A percentile compares a stretch with the other conserved stretches of the same genome.
Conservation (phyloP, 2,113 vertebrate genomes). For the Grammomys dolichurus region DNA sequence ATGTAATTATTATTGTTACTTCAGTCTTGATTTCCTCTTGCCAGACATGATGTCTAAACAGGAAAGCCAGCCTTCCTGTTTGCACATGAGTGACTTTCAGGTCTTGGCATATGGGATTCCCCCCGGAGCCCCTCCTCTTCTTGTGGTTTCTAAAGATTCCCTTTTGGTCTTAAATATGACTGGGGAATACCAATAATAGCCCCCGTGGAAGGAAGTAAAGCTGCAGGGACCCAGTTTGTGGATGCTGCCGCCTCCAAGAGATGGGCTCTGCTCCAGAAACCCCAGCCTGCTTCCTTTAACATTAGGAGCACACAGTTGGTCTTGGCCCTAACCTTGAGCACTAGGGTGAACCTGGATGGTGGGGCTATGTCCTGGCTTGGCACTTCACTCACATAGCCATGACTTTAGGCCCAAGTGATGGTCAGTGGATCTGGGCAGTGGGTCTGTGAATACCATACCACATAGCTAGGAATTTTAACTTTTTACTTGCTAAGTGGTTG, state of each 20-base stretch:
- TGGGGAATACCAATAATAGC: conserved; percentile 78
- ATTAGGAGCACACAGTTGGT: rapidly evolving
- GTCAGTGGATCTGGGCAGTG: rapidly evolving
- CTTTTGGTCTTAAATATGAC: conserved; percentile 83
- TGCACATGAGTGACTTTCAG: conserved; percentile 73
- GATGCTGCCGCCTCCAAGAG: conserved; percentile 57
- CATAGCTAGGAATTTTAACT: too few relatives aligned
- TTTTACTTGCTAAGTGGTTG: not conserved
- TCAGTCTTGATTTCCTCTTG: conserved; percentile 81
- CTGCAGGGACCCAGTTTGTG: conserved; percentile 22
- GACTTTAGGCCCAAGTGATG: not conserved
- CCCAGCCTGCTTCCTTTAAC: not conserved
- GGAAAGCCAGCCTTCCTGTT: conserved; percentile 85
- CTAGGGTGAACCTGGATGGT: rapidly evolving
- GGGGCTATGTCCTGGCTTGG: rapidly evolving
- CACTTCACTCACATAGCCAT: rapidly evolving
- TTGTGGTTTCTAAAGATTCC: conserved; percentile 78
- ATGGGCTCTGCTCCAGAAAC: conserved; percentile 51
- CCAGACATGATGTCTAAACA: conserved; percentile 84
- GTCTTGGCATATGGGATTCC: not conserved
- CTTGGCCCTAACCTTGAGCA: not conserved
- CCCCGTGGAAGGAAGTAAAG: conserved; percentile 81
- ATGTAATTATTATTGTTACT: conserved; percentile 81
- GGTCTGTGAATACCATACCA: rapidly evolving
- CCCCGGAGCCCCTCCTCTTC: conserved; percentile 46